A percentile compares a stretch with the other conserved stretches of the same genome.
These are phyloP conservation scores for Myanophis thanlyinensis DNA, from an alignment of 2,113 vertebrate species.

Conservation along the genomic window DNA sequence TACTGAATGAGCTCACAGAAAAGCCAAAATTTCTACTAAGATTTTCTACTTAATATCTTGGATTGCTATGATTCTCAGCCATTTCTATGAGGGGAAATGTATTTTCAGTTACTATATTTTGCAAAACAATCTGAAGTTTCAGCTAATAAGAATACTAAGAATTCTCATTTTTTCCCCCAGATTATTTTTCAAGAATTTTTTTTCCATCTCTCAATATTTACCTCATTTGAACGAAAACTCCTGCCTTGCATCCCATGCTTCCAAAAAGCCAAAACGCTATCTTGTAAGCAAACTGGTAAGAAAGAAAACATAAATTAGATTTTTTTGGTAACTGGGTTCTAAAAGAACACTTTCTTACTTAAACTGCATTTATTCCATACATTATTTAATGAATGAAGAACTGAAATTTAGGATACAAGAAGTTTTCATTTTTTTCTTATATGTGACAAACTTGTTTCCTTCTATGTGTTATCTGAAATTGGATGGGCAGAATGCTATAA, in stretches of 20 bases:
- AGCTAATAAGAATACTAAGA: not conserved
- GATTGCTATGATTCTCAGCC: not conserved
- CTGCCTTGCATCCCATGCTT: slow-evolving; percentile 97
- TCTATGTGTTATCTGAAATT: not conserved
- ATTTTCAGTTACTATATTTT: not conserved
- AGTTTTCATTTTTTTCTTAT: not conserved
- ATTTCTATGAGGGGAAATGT: not conserved
- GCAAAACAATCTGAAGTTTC: not conserved
- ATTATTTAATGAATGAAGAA: not conserved
- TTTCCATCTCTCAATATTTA: slow-evolving; percentile 56
- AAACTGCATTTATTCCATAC: not conserved
- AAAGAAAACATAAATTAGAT: slow-evolving; percentile 49
- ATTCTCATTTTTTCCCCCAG: not conserved
- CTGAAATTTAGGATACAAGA: not conserved
- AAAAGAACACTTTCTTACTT: not conserved
- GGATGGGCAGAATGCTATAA: not conserved
- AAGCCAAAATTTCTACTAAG: not conserved
- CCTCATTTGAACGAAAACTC: slow-evolving; percentile 97
- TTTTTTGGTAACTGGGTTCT: not conserved
- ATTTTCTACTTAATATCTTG: not conserved
- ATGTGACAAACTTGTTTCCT: not conserved
- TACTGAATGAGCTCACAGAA: not conserved
- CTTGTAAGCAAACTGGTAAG: slow-evolving; percentile 91
- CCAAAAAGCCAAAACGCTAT: slow-evolving; percentile 97
- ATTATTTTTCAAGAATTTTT: not conserved